These are phyloP conservation scores for Gymnothorax reevesii DNA, from an alignment of 2,797 vertebrate species.

Conservation along the genomic window DNA sequence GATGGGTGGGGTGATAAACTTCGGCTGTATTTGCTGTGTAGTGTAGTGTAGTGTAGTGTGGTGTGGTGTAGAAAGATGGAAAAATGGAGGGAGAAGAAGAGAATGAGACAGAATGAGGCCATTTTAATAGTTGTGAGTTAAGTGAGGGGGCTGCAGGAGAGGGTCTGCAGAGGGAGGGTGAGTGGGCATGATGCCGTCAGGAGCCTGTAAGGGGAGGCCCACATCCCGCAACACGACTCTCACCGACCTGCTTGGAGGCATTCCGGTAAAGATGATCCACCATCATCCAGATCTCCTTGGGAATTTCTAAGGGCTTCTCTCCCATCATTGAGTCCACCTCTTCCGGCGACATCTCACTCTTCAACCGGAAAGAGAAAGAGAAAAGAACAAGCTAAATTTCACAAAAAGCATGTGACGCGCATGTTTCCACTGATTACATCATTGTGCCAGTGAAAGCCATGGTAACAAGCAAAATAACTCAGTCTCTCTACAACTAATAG, in stretches of 20 bases:
- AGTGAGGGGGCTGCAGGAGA: background rate
- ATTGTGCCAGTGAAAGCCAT: too few species aligned
- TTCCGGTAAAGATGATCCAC: conserved; percentile 89
- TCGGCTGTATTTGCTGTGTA: too few species aligned
- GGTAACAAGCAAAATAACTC: background rate
- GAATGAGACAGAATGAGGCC: too few species aligned
- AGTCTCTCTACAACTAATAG: background rate
- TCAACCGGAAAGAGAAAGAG: background rate
- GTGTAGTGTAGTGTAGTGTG: too few species aligned
- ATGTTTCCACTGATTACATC: too few species aligned
- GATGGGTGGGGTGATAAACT: too few species aligned
- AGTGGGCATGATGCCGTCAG: background rate
- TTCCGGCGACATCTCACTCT: conserved; percentile 72
- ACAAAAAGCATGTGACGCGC: background rate
- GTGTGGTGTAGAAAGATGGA: too few species aligned
- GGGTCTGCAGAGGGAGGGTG: background rate
- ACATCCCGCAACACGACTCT: background rate
- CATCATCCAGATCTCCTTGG: conserved; percentile 98
- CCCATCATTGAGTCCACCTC: conserved; percentile 46
- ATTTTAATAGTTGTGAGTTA: too few species aligned
- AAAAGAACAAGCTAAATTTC: background rate
- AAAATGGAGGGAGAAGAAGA: too few species aligned
- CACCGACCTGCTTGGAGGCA: conserved; percentile 85
- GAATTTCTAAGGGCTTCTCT: conserved; percentile 85
- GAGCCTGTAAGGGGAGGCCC: too few species aligned